These are phyloP conservation scores for Bactericera cockerelli DNA, from an alignment of 1,140 invertebrate species.

Conservation along the genomic window DNA sequence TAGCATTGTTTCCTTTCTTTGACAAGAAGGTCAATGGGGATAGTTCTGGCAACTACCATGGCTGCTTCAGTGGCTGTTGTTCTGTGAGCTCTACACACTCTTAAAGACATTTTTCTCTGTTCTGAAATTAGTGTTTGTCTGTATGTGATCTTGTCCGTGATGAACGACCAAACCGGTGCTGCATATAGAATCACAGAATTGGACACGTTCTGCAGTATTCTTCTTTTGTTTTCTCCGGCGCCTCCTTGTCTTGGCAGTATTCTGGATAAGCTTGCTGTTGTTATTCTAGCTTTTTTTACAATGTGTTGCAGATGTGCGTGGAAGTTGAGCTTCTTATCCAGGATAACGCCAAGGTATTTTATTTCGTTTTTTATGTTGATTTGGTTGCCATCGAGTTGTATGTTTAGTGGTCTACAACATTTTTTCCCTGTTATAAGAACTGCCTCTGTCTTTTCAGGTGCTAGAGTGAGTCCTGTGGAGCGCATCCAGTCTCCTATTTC, in stretches of 20 bases:
- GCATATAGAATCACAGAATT: neutral
- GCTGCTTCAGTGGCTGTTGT: slow-evolving; percentile 10
- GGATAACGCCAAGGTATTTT: slow-evolving; percentile 6
- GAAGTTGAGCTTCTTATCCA: neutral
- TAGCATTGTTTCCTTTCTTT: too few relatives aligned
- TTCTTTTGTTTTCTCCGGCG: neutral
- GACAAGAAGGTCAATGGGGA: slow-evolving; percentile 11
- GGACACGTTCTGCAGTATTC: neutral
- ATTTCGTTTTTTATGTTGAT: neutral
- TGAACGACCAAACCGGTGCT: neutral
- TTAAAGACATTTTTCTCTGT: neutral
- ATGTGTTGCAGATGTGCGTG: neutral
- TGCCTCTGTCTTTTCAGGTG: slow-evolving; percentile 2
- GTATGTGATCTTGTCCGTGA: neutral
- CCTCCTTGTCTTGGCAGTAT: slow-evolving; percentile 1
- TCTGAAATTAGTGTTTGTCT: neutral
- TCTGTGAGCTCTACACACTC: slow-evolving; percentile 5
- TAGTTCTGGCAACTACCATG: slow-evolving; percentile 3
- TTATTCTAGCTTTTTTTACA: neutral
- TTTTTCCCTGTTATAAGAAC: neutral
- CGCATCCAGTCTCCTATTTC: slow-evolving; percentile 5
- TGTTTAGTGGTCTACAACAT: neutral
- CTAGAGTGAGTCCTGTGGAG: neutral
- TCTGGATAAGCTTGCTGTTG: neutral
- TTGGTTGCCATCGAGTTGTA: neutral